Base-by-base conservation (phyloP, 64 coral and sea anemone genomes). In the Stichodactyla mertensii region DNA sequence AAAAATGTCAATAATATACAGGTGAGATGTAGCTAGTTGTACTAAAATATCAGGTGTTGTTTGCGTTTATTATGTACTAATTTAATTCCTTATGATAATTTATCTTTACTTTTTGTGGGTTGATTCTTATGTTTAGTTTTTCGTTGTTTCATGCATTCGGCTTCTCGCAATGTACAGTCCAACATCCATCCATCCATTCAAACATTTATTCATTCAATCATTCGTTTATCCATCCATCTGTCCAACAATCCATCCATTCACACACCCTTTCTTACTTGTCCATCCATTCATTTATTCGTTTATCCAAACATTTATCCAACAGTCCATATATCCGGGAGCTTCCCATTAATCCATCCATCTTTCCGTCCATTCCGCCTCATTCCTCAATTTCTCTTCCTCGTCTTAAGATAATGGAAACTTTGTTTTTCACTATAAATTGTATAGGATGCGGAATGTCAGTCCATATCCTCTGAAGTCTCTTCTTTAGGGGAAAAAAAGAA, bases 1-100 rank as follows among this genome's bases (percentile, higher is more conserved):
- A 70, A 55, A 51, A 64, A 70, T 6, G 20, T 60, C 11, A 15
- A 20, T 23, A 87, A 86, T 54, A 86, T 91, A 4, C 77, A 87
- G 57, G 89, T 87, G 0, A 15, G 61, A 11, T 58, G 1, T 66
- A 36, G 31, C 31, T 36, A 36, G 31, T 36, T 36, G 31, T 36
- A 36, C 31, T 36, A 36, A 36, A 36, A 36, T 36, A 2, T 36
- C 31, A 36, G 31, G 31, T 36, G 31, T 0, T 36, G 31, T 36
- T 36, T 36, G 31, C 31, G 31, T 36, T 36, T 36, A 36, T 36
- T 2, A 36, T 36, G 31, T 36, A 36, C 31, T 36, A 61, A 16
- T 66, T 66, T 74, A 10, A 7, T 27, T 31, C 12, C 3, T 71
- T 26, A 24, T 71, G 19, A 67, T 64, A 0, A 20, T n/a, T 20